Evolutionary conservation across 2,888 invertebrate genomes (phyloP).

Genomic region (Rugalucina vietnamica): DNA sequence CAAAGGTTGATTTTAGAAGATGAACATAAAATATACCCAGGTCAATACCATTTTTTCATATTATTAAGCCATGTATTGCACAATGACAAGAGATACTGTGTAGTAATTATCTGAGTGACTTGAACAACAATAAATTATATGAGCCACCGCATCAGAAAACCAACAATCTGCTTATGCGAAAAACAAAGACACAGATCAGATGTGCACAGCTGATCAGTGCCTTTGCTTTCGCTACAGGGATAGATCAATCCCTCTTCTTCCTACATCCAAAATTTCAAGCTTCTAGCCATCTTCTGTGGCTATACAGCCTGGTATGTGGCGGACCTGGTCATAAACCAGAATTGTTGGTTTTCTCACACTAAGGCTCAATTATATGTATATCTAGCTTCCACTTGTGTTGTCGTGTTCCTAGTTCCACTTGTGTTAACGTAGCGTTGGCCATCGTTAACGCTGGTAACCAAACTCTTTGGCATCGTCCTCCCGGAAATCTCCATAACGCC

Average conservation of each 20-base stretch:
- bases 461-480: constrained; percentile 94
- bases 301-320: too few species aligned
- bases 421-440: constrained; percentile 49
- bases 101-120: too few species aligned
- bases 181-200: too few species aligned
- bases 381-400: constrained; percentile 3
- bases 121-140: too few species aligned
- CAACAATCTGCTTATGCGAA: too few species aligned
- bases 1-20: too few species aligned
- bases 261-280: background rate
- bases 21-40: too few species aligned
- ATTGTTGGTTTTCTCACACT: background rate
- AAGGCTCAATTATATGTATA: background rate
- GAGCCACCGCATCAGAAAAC: too few species aligned
- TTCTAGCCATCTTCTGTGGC: too few species aligned
- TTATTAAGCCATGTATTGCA: too few species aligned
- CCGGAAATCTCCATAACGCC: constrained; percentile 99
- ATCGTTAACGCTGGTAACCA: constrained; percentile 83
- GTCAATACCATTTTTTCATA: too few species aligned
- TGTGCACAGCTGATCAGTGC: background rate
- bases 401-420: constrained; percentile 67
- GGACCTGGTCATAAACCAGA: background rate
- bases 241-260: background rate
- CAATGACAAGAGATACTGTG: too few species aligned
- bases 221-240: background rate